These are phyloP conservation scores for Centropyge bicolor DNA, from an alignment of 2,797 vertebrate species.

Conservation along the genomic window DNA sequence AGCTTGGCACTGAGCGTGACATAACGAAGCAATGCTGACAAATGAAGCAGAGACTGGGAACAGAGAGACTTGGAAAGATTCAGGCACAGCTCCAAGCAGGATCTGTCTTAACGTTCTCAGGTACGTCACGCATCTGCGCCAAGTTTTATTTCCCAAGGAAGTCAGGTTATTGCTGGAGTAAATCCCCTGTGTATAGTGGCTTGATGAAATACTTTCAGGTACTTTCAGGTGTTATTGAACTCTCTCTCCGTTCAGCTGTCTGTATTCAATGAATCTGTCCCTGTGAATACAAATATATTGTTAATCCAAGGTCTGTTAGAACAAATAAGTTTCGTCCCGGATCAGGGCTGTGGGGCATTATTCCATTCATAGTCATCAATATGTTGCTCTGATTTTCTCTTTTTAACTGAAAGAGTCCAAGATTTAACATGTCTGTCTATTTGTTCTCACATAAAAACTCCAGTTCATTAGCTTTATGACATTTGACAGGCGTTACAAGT, in stretches of 20 bases:
- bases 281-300: neutral
- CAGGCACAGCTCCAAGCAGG: neutral
- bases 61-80: neutral
- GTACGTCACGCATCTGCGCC: neutral
- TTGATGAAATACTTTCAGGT: neutral
- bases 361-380: too few species aligned
- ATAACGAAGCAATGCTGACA: conserved; percentile 8
- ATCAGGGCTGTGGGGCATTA: too few species aligned
- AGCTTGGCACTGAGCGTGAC: conserved; percentile 16
- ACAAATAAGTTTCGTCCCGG: neutral
- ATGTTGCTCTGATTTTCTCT: neutral
- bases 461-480: neutral
- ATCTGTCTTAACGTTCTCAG: neutral
- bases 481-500: neutral
- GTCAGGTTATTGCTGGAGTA: conserved; percentile 12
- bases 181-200: neutral
- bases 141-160: conserved; percentile 23
- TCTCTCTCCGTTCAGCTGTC: neutral
- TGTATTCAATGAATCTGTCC: neutral
- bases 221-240: conserved; percentile 1
- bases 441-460: neutral
- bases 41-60: neutral
- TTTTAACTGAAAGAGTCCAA: neutral
- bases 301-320: neutral
- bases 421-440: neutral